These are phyloP conservation scores for Cyclophora albipunctata DNA, from an alignment of 2,888 invertebrate species.

Conservation along the genomic window DNA sequence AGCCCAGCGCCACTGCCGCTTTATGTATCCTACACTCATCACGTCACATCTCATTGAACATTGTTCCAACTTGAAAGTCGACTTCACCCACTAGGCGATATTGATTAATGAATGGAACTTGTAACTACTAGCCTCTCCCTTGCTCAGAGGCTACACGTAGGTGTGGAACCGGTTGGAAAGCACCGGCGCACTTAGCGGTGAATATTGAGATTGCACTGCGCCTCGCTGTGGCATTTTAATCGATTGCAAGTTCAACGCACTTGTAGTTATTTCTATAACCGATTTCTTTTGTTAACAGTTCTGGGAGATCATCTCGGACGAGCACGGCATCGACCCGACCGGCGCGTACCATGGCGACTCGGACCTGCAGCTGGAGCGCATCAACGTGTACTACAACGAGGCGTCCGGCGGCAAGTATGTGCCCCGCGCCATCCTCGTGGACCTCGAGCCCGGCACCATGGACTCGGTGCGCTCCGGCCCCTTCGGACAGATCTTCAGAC, in stretches of 20 bases:
- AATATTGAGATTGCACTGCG: constrained; percentile 34
- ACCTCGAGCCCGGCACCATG: constrained; percentile 72
- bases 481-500: constrained; percentile 83
- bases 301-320: constrained; percentile 98
- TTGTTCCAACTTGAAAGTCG: constrained; percentile 30
- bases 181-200: constrained; percentile 37
- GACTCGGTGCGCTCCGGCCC: constrained; percentile 82
- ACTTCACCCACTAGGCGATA: constrained; percentile 22
- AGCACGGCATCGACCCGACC: constrained; percentile 94
- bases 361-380: constrained; percentile 93
- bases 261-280: constrained; percentile 75
- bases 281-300: constrained; percentile 77
- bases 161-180: constrained; percentile 59
- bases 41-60: constrained; percentile 56
- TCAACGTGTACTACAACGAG: constrained; percentile 97
- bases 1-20: constrained; percentile 29
- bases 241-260: constrained; percentile 26
- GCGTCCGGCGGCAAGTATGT: constrained; percentile 79
- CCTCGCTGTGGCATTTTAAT: constrained; percentile 56
- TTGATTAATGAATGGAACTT: constrained; percentile 27
- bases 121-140: constrained; percentile 28
- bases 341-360: constrained; percentile 92
- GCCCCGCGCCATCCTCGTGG: constrained; percentile 63
- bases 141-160: constrained; percentile 10
- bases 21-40: constrained; percentile 58